These are phyloP conservation scores for Amniataba percoides DNA, from an alignment of 2,797 vertebrate species.

Conservation along the genomic window DNA sequence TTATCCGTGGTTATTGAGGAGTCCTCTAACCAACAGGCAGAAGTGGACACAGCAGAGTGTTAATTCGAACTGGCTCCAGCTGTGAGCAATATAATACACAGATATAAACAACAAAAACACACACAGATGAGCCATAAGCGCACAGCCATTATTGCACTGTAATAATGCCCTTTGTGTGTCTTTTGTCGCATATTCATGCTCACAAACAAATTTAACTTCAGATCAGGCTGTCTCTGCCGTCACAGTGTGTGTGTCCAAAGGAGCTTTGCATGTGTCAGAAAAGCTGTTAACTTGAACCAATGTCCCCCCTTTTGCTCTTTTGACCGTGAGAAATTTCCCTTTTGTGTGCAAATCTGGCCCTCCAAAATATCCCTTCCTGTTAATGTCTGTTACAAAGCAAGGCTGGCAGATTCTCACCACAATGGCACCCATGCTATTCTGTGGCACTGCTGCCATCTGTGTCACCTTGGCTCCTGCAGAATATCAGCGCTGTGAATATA, in stretches of 20 bases:
- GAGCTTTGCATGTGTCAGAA: constrained; percentile 26
- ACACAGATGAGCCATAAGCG: constrained; percentile 10
- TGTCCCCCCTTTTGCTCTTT: constrained; percentile 15
- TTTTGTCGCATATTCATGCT: not conserved
- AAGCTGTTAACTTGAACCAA: constrained; percentile 21
- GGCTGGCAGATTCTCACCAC: constrained; percentile 60
- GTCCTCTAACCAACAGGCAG: constrained; percentile 28
- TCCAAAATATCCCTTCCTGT: constrained; percentile 33
- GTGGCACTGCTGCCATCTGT: constrained; percentile 66
- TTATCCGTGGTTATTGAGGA: constrained; percentile 46
- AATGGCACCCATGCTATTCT: constrained; percentile 48
- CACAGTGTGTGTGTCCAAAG: constrained; percentile 7
- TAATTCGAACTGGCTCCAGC: constrained; percentile 23
- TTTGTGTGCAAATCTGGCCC: constrained; percentile 46
- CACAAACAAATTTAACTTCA: not conserved
- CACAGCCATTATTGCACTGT: not conserved
- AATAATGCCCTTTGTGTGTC: constrained; percentile 10
- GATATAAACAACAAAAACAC: not conserved
- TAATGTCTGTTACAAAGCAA: constrained; percentile 57
- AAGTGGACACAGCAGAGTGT: constrained; percentile 22
- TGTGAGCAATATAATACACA: not conserved
- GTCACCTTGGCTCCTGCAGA: constrained; percentile 65
- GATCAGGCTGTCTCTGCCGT: not conserved
- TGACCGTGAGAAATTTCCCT: constrained; percentile 32
- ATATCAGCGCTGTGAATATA: constrained; percentile 61